Evolutionary conservation across 2,888 invertebrate genomes (phyloP), one percentile per base, ranked within the genome.

Genomic region (Torymus aiolomorphi): DNA sequence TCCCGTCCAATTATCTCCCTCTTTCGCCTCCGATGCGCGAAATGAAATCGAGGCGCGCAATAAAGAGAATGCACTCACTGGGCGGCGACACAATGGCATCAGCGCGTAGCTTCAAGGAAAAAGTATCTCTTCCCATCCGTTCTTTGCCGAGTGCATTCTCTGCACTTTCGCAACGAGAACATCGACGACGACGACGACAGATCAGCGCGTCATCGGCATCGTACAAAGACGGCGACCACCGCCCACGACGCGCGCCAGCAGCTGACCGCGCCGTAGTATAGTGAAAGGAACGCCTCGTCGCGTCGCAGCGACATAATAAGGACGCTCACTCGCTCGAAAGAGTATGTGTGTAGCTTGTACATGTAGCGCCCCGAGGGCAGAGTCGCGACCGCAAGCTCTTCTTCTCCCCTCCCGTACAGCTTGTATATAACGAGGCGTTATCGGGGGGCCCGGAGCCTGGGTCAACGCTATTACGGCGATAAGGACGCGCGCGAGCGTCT

Each of bases 391-490:
- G 42, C 42, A 42, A 42, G 42, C 42, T 42, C 42, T 5, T 42
- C 42, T 42, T 42, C 42, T 52, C 11, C 24, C 63, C 72, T 54
- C 52, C 51, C 11, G 54, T 24, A 52, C 11, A 42, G 1, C 14
- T 31, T 65, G 49, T 49, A 49, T 52, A 51, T 18, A 61, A 59
- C 61, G 75, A 63, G 61, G 65, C 75, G 57, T 59, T 67, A 67
- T 75, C 67, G 67, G 57, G 67, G 51, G 12, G 18, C 13, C 67
- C 20, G 66, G 24, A 67, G 59, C 69, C 63, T 76, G 76, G 76
- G 69, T 76, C 76, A 76, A 76, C 76, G 76, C 70, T 76, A 76
- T 76, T 76, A 70, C 69, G 20, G 20, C 63, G 70, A 76, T 76
- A 76, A 76, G 70, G 69, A n/a, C 66, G 20, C 18, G 24, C 52